These are phyloP conservation scores for Scytalopus superciliaris DNA, from an alignment of 2,113 vertebrate species.

Conservation along the genomic window DNA sequence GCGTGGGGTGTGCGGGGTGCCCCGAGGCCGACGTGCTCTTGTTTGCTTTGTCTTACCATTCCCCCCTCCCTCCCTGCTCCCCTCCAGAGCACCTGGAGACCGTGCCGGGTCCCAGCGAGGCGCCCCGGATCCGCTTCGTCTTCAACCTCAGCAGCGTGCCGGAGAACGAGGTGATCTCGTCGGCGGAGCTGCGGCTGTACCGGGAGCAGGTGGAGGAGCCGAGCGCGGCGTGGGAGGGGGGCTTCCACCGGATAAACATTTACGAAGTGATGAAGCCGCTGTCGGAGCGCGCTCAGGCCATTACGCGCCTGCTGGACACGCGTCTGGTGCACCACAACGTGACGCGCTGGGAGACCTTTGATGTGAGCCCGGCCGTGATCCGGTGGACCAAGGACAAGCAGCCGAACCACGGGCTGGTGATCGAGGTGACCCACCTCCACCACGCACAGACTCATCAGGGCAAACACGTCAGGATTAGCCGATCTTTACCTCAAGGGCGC, in stretches of 20 bases:
- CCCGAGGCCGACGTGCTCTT: not conserved
- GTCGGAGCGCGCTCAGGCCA: constrained; percentile 80
- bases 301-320: constrained; percentile 95
- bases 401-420: constrained; percentile 92
- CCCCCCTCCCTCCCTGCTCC: not conserved
- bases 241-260: constrained; percentile 94
- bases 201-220: constrained; percentile 84
- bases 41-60: not conserved
- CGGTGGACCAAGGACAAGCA: constrained; percentile 91
- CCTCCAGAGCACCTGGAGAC: constrained; percentile 90
- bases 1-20: not conserved
- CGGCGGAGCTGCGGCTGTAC: constrained; percentile 93
- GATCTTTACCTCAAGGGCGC: constrained; percentile 85
- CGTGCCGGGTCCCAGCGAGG: constrained; percentile 74
- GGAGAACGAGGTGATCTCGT: constrained; percentile 91
- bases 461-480: constrained; percentile 92
- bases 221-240: constrained; percentile 66
- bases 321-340: constrained; percentile 90
- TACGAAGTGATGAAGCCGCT: constrained; percentile 94
- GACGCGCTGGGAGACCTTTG: constrained; percentile 95
- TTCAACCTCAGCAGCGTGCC: constrained; percentile 99
- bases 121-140: constrained; percentile 82
- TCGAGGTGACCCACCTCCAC: constrained; percentile 91
- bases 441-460: constrained; percentile 81
- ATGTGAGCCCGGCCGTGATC: constrained; percentile 94